These are phyloP conservation scores for Cetonia aurata DNA, from an alignment of 2,888 invertebrate species.

Conservation along the genomic window DNA sequence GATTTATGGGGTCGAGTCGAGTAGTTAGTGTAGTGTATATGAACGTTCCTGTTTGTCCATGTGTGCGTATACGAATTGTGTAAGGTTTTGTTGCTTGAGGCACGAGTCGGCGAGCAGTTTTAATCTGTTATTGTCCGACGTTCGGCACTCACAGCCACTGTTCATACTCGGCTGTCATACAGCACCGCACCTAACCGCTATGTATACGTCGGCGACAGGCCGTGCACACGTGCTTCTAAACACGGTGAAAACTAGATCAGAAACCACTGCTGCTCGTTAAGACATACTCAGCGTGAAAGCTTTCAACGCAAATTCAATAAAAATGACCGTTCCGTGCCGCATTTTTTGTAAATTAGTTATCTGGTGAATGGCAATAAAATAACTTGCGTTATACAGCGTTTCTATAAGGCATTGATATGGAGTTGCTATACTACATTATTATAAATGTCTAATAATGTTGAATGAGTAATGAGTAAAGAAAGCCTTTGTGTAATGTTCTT, in stretches of 20 bases:
- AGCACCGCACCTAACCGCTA: constrained; percentile 22
- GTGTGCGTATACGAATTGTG: constrained; percentile 3
- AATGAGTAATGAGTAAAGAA: neutral
- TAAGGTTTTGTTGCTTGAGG: constrained; percentile 34
- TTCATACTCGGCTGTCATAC: constrained; percentile 23
- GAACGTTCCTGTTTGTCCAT: neutral
- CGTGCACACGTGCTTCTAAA: constrained; percentile 51
- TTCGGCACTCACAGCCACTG: constrained; percentile 18
- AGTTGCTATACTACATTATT: no score
- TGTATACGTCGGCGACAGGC: constrained; percentile 35
- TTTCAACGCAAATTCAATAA: constrained; percentile 40
- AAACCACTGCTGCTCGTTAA: constrained; percentile 34
- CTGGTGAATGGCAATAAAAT: constrained; percentile 3
- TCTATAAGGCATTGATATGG: no score
- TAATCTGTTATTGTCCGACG: constrained; percentile 37
- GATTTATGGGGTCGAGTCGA: constrained; percentile 18
- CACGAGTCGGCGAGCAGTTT: constrained; percentile 39
- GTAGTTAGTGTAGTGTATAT: constrained; percentile 1
- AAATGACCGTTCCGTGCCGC: constrained; percentile 14
- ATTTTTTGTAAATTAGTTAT: constrained; percentile 11
- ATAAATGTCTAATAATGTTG: neutral
- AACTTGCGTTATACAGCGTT: neutral
- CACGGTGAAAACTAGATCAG: constrained; percentile 49
- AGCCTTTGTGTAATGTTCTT: no score
- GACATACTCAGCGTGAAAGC: constrained; percentile 37